Conservation (phyloP, 2,888 invertebrate genomes). For the Lissocephala sabroskyi region DNA sequence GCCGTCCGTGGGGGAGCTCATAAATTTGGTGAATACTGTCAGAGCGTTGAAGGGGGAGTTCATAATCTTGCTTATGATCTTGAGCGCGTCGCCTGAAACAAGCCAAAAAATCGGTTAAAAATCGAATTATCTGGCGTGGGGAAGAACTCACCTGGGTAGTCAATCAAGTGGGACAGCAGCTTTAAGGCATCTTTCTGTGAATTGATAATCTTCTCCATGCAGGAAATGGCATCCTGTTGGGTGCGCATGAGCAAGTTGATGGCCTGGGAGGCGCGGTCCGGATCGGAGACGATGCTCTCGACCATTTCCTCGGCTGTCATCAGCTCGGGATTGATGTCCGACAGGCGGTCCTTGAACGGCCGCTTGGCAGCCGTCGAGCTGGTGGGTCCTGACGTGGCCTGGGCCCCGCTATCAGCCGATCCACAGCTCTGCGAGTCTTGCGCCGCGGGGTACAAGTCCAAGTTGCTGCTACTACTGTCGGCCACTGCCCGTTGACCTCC, state of each 20-base stretch:
- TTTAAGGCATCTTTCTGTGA: conserved; percentile 71
- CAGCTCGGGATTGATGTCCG: conserved; percentile 46
- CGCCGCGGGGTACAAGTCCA: conserved; percentile 40
- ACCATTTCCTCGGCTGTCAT: conserved; percentile 70
- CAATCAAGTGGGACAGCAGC: conserved; percentile 70
- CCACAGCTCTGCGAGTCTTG: conserved; percentile 69
- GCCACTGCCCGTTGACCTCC: conserved; percentile 30
- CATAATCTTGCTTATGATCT: conserved; percentile 73
- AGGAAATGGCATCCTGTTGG: conserved; percentile 66
- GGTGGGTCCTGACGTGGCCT: conserved; percentile 25
- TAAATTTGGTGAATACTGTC: conserved; percentile 72
- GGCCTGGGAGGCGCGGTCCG: conserved; percentile 69
- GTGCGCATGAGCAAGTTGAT: conserved; percentile 71
- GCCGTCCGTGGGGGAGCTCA: conserved; percentile 73
- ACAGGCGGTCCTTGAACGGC: conserved; percentile 18
- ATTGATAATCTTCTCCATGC: conserved; percentile 69
- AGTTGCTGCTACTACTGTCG: conserved; percentile 43
- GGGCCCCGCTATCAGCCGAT: conserved; percentile 59
- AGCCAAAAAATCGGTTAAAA: neutral
- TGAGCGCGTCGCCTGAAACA: conserved; percentile 67
- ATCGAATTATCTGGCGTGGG: neutral
- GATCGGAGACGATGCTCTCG: conserved; percentile 68
- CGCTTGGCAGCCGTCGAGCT: conserved; percentile 21
- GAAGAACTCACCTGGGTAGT: conserved; percentile 63
- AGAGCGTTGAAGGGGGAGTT: conserved; percentile 72